Percentiles rank a stretch among this genome's conserved stretches.
phyloP scores from a whole-genome alignment of 2,888 invertebrate species.

The Brachyopa scutellaris region DNA sequence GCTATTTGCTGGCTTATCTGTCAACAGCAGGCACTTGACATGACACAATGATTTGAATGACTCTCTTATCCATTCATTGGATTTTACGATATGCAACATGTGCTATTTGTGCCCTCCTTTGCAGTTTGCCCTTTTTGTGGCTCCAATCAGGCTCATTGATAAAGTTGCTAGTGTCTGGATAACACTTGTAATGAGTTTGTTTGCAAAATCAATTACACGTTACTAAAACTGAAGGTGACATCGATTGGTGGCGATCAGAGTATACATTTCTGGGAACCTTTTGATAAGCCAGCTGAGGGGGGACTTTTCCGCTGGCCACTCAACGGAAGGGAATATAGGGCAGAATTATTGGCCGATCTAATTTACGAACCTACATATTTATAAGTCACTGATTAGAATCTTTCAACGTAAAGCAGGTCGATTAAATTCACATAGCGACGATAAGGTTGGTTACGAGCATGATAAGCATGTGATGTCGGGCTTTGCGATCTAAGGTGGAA shows the following conservation, averaged over 20 bases:
- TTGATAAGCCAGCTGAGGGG: neutral
- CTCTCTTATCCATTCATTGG: slow-evolving; percentile 19
- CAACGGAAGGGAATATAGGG: neutral
- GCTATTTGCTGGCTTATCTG: slow-evolving; percentile 11
- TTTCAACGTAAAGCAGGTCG: slow-evolving; percentile 11
- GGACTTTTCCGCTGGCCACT: neutral
- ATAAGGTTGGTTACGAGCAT: neutral
- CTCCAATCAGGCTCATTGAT: slow-evolving; percentile 16
- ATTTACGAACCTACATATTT: slow-evolving; percentile 41
- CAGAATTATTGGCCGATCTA: slow-evolving; percentile 13
- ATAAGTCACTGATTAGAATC: slow-evolving; percentile 29
- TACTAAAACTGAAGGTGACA: neutral
- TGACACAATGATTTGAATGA: slow-evolving; percentile 13
- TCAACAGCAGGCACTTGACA: slow-evolving; percentile 29
- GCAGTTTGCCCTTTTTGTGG: too few species aligned
- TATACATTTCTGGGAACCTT: neutral
- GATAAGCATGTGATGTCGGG: slow-evolving; percentile 21
- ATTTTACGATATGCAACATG: slow-evolving; percentile 5
- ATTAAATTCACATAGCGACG: neutral
- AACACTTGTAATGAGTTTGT: neutral
- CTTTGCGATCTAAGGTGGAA: slow-evolving; percentile 12
- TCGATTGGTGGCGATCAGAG: neutral
- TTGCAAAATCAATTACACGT: slow-evolving; percentile 12
- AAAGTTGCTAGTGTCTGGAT: neutral
- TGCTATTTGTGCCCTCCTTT: neutral